phyloP scores from a whole-genome alignment of 2,888 invertebrate genomes.

The Aphrophora alni region DNA sequence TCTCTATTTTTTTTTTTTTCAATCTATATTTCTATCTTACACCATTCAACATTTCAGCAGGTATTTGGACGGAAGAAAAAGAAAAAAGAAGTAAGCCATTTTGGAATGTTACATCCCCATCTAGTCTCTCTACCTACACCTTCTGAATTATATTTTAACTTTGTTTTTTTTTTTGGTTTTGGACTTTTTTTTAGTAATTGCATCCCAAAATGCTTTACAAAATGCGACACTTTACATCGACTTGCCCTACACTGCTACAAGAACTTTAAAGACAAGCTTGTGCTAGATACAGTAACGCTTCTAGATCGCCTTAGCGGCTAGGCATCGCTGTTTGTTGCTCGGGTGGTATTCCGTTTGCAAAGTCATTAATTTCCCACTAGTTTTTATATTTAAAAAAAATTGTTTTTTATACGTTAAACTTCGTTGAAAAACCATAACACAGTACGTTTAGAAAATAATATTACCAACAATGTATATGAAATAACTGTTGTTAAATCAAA shows the following conservation, averaged over 20 bases:
- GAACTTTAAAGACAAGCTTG: not conserved
- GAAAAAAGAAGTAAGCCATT: slow-evolving; percentile 96
- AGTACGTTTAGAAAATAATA: too few species aligned
- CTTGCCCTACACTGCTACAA: not conserved
- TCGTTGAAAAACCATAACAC: too few species aligned
- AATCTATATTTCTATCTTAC: slow-evolving; percentile 47
- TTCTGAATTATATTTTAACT: too few species aligned
- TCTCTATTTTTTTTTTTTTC: slow-evolving; percentile 45
- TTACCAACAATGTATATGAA: too few species aligned
- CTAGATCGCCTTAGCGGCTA: not conserved
- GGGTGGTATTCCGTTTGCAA: not conserved
- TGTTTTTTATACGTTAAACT: too few species aligned
- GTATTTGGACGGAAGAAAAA: slow-evolving; percentile 92
- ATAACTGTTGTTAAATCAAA: too few species aligned
- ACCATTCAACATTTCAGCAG: slow-evolving; percentile 51
- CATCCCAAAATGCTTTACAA: not conserved
- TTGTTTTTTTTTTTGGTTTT: not conserved
- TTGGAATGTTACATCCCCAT: slow-evolving; percentile 57
- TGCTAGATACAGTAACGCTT: not conserved
- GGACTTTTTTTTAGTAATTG: not conserved
- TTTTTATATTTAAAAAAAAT: not conserved
- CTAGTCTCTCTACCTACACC: not conserved
- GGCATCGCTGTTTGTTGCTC: not conserved
- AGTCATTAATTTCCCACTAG: too few species aligned
- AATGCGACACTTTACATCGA: not conserved